Conservation (phyloP, 2,113 vertebrate species). For the Rafetus swinhoei region DNA sequence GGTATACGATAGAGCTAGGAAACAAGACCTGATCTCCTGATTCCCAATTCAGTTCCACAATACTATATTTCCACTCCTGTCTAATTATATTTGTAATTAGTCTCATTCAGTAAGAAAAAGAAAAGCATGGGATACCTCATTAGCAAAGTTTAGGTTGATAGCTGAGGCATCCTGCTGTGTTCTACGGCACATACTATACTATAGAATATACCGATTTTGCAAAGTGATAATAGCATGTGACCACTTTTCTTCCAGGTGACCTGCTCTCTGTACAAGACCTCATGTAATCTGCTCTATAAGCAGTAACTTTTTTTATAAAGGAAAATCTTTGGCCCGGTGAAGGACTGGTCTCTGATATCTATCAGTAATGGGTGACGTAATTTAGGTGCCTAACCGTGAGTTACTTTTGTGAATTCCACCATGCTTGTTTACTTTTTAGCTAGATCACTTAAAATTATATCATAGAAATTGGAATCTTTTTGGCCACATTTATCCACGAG, state of each 20-base stretch:
- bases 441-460: neutral
- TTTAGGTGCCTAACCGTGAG: neutral
- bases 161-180: neutral
- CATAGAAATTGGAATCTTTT: neutral
- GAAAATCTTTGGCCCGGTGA: neutral
- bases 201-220: neutral
- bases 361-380: neutral
- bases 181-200: neutral
- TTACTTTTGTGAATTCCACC: neutral
- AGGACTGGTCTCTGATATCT: neutral
- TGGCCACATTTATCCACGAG: neutral
- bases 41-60: neutral
- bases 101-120: neutral
- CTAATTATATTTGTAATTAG: slow-evolving; percentile 14
- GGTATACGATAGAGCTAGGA: neutral
- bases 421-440: neutral
- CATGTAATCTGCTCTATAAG: neutral
- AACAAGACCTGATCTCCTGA: neutral
- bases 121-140: neutral
- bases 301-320: neutral
- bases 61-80: neutral
- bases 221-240: neutral
- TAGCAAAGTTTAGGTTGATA: neutral
- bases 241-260: neutral
- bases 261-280: neutral